phyloP scores from a whole-genome alignment of 2,888 invertebrate species.

The Clepsis dumicolana region DNA sequence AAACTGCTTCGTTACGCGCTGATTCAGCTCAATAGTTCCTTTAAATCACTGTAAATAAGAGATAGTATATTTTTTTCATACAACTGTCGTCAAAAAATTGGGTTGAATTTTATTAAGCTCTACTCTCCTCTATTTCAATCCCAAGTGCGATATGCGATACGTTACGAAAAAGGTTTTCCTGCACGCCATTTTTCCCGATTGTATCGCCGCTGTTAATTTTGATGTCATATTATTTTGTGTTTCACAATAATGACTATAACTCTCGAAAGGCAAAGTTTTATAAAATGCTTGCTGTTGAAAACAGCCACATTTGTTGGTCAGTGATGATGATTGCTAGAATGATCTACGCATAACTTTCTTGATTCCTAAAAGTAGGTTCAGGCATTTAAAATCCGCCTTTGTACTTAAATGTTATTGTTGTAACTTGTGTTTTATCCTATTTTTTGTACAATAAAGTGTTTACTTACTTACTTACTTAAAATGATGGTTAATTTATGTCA shows the following conservation, averaged over 20 bases:
- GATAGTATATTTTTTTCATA: neutral
- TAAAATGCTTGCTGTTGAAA: no score
- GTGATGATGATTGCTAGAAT: no score
- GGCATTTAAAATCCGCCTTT: no score
- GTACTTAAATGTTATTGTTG: no score
- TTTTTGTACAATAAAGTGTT: no score
- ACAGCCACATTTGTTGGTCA: no score
- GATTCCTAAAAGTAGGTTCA: no score
- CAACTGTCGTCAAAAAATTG: neutral
- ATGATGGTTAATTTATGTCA: neutral
- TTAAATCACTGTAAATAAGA: neutral
- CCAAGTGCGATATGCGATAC: constrained; percentile 26
- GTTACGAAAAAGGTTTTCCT: constrained; percentile 28
- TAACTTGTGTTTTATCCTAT: no score
- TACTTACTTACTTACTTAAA: no score
- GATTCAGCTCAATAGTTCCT: neutral
- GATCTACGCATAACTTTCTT: no score
- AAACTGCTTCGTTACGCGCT: neutral
- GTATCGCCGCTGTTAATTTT: constrained; percentile 18
- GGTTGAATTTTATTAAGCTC: constrained; percentile 31
- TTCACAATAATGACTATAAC: neutral
- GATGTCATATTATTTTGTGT: constrained; percentile 1
- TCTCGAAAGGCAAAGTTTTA: constrained; percentile 3
- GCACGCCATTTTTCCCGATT: constrained; percentile 15
- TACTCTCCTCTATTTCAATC: constrained; percentile 28